Conservation (phyloP, 1,140 invertebrate genomes). For the Caenorhabditis elegans region WBcel235 BX284605.5:2759001-2759500, state of each 20-base stretch:
- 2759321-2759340: no score
- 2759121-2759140: neutral
- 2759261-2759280: neutral
- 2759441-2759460: neutral
- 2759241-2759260: neutral
- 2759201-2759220: neutral
- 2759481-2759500: neutral
- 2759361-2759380: neutral
- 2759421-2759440: neutral
- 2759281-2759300: neutral
- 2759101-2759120: neutral
- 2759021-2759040: no score
- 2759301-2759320: neutral
- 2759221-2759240: neutral
- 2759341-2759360: neutral
- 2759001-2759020: neutral
- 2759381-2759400: neutral
- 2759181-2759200: neutral
- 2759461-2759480: neutral
- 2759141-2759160: constrained; percentile 4
- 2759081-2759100: neutral
- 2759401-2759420: neutral
- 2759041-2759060: no score
- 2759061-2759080: no score
- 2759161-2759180: neutral